Conservation (phyloP, 2,888 invertebrate genomes). For the Halocaridina rubra region DNA sequence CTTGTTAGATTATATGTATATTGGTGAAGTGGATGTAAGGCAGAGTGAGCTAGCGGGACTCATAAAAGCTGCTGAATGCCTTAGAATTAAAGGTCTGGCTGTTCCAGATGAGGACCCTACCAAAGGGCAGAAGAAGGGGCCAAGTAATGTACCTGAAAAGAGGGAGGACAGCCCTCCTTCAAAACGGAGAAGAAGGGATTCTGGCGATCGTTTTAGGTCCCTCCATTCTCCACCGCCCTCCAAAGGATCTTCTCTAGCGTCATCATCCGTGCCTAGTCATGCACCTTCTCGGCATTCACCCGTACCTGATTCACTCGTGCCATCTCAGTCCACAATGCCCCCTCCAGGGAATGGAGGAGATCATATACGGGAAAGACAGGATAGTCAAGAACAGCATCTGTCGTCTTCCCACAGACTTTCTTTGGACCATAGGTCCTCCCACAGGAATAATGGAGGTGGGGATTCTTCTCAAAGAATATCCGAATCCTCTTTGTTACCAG, state of each 20-base stretch:
- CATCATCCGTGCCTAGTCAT: constrained; percentile 62
- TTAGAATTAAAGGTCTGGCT: constrained; percentile 59
- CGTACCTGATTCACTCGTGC: constrained; percentile 59
- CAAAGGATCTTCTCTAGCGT: constrained; percentile 17
- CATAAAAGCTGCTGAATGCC: constrained; percentile 60
- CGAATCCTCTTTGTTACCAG: constrained; percentile 46
- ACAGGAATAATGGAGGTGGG: background rate
- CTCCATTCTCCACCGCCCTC: background rate
- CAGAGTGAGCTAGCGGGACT: constrained; percentile 57
- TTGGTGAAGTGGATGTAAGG: constrained; percentile 58
- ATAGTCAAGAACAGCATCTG: background rate
- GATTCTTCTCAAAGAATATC: constrained; percentile 26
- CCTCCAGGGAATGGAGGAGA: constrained; percentile 5
- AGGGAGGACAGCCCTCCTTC: constrained; percentile 52
- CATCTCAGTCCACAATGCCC: constrained; percentile 51
- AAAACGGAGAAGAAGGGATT: constrained; percentile 53
- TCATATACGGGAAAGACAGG: constrained; percentile 16
- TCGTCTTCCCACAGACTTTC: background rate
- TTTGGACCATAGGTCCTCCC: background rate
- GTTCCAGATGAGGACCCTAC: constrained; percentile 59
- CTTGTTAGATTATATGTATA: constrained; percentile 60
- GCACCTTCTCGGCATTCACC: constrained; percentile 41
- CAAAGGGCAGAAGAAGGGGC: constrained; percentile 48
- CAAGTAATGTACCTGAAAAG: constrained; percentile 46
- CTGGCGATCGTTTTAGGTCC: constrained; percentile 36